Conservation (phyloP, 1,140 invertebrate species). For the Leptinotarsa texana region DNA sequence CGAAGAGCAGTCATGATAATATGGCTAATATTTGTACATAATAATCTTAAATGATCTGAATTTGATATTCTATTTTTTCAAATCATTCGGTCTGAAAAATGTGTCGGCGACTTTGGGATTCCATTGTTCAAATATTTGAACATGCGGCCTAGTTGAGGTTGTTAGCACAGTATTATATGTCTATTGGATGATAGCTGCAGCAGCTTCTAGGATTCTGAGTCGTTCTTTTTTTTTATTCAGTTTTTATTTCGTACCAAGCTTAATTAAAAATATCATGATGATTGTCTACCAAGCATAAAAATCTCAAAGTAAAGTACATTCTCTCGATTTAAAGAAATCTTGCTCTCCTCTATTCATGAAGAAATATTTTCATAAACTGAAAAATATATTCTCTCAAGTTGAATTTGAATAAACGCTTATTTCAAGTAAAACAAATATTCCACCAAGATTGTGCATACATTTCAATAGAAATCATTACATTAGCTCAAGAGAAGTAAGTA, state of each 20-base stretch:
- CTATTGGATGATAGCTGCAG: background rate
- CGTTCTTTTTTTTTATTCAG: constrained; percentile 11
- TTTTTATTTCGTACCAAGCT: constrained; percentile 33
- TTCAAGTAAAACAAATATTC: too few relatives aligned
- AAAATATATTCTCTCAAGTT: too few relatives aligned
- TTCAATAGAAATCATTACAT: too few relatives aligned
- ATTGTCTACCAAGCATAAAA: constrained; percentile 26
- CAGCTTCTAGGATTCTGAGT: background rate
- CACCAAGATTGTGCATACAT: too few relatives aligned
- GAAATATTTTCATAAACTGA: too few relatives aligned
- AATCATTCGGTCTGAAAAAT: background rate
- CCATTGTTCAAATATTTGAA: constrained; percentile 2
- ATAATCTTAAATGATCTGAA: background rate
- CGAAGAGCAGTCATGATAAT: constrained; percentile 53
- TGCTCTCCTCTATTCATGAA: too few relatives aligned
- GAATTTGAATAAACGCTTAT: too few relatives aligned
- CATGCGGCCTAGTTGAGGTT: background rate
- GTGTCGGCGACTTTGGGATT: constrained; percentile 7
- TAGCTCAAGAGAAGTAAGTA: too few relatives aligned
- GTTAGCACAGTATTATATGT: background rate
- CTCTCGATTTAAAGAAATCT: too few relatives aligned
- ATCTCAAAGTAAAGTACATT: too few relatives aligned
- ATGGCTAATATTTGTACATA: constrained; percentile 46
- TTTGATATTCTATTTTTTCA: background rate
- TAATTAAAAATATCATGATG: constrained; percentile 32